Percentiles rank a stretch among this genome's conserved stretches.
phyloP scores from a whole-genome alignment of 23 tunicate genomes.

The Diplosoma virens region DNA sequence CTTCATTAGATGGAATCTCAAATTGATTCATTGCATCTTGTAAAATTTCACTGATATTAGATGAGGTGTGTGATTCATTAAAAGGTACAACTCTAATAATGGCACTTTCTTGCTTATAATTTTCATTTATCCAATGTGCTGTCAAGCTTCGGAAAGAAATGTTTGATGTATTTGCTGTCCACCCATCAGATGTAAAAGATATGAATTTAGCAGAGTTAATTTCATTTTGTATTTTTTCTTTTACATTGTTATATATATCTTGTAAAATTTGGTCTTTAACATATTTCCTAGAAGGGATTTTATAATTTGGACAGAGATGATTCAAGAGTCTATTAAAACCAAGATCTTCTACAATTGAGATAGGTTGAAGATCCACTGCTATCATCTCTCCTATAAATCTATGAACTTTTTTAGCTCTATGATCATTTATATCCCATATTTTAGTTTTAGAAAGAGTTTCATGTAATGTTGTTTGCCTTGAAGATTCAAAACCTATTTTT shows the following conservation, averaged over 20 bases:
- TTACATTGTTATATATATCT: too few species aligned
- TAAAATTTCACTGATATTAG: neutral
- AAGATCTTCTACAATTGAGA: conserved; percentile 35
- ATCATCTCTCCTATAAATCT: conserved; percentile 30
- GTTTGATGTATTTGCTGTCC: too few species aligned
- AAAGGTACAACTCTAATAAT: conserved; percentile 15
- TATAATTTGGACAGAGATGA: conserved; percentile 3
- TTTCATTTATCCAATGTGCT: neutral
- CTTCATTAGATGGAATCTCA: conserved; percentile 15
- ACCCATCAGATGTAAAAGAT: too few species aligned
- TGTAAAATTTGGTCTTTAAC: neutral
- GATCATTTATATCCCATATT: conserved; percentile 19
- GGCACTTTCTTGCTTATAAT: neutral
- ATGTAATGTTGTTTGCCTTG: too few species aligned
- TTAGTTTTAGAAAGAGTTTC: too few species aligned
- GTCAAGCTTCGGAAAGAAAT: too few species aligned
- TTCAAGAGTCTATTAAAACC: conserved; percentile 37
- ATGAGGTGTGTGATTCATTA: conserved; percentile 5
- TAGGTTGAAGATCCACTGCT: conserved; percentile 45
- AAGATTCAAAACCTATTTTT: too few species aligned
- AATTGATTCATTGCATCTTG: conserved; percentile 6
- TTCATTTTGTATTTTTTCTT: too few species aligned
- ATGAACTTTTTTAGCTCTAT: conserved; percentile 1
- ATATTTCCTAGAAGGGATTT: conserved; percentile 23
- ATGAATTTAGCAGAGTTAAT: too few species aligned